These are phyloP conservation scores for Channa striata DNA, from an alignment of 2,797 vertebrate species.

Conservation along the genomic window DNA sequence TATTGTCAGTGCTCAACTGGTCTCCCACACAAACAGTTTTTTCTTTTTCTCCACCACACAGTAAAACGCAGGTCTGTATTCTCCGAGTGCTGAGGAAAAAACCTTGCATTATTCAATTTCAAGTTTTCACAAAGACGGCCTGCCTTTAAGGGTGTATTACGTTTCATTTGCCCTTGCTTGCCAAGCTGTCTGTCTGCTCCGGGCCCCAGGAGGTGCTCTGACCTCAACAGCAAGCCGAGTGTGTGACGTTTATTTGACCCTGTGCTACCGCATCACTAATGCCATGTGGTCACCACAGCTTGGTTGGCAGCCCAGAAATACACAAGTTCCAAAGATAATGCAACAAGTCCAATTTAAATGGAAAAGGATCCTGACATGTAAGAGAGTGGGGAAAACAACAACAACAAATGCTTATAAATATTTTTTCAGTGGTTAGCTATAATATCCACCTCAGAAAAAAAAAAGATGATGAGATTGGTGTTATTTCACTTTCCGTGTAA, in stretches of 20 bases:
- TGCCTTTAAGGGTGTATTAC: slow-evolving; percentile 32
- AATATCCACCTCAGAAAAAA: slow-evolving; percentile 19
- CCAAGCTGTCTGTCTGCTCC: slow-evolving; percentile 27
- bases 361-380: slow-evolving; percentile 70
- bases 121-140: slow-evolving; percentile 20
- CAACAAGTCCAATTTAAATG: slow-evolving; percentile 64
- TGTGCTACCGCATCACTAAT: slow-evolving; percentile 37
- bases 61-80: slow-evolving; percentile 10
- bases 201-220: slow-evolving; percentile 40
- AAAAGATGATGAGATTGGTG: slow-evolving; percentile 53
- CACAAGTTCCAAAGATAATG: slow-evolving; percentile 14
- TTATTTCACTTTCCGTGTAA: slow-evolving; percentile 54
- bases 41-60: slow-evolving; percentile 1
- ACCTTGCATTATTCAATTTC: slow-evolving; percentile 14
- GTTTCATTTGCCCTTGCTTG: slow-evolving; percentile 33
- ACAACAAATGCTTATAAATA: slow-evolving; percentile 31
- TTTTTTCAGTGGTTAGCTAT: slow-evolving; percentile 6
- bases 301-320: slow-evolving; percentile 13
- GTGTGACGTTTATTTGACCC: slow-evolving; percentile 32
- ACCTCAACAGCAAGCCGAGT: slow-evolving; percentile 36
- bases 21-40: slow-evolving; percentile 11
- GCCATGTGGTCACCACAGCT: slow-evolving; percentile 21
- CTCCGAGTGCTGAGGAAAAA: background rate
- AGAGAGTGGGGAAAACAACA: slow-evolving; percentile 21
- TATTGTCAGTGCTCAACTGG: slow-evolving; percentile 17